Conservation (phyloP, 1,140 invertebrate genomes). For the Drosophila simulans region DNA sequence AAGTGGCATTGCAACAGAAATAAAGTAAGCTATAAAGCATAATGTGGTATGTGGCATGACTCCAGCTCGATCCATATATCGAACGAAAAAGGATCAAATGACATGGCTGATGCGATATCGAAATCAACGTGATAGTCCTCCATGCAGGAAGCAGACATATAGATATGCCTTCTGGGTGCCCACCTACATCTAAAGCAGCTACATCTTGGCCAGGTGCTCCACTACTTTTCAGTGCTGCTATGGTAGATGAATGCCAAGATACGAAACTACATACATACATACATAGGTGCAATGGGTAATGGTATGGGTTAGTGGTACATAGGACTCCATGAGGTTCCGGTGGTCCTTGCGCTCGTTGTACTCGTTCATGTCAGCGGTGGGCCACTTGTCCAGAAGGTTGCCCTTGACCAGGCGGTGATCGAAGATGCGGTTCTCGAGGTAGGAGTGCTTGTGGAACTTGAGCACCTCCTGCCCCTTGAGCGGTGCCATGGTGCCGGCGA, state of each 20-base stretch:
- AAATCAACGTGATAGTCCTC: neutral
- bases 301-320: slow-evolving; percentile 63
- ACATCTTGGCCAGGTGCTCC: no score
- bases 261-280: no score
- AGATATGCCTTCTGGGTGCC: no score
- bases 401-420: slow-evolving; percentile 82
- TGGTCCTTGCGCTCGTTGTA: slow-evolving; percentile 82
- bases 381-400: slow-evolving; percentile 81
- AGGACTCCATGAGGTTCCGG: slow-evolving; percentile 83
- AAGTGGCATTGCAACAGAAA: no score
- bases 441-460: slow-evolving; percentile 76
- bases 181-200: no score
- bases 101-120: neutral
- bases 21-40: neutral
- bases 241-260: no score
- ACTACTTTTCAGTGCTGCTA: no score
- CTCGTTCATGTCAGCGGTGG: slow-evolving; percentile 70
- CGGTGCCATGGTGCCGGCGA: slow-evolving; percentile 63
- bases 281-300: no score
- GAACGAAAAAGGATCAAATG: neutral
- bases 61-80: neutral
- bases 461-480: slow-evolving; percentile 68
- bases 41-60: neutral
- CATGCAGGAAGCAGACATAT: no score
- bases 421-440: slow-evolving; percentile 82